A percentile compares a stretch with the other conserved stretches of the same genome.
Conservation (phyloP, 2,113 vertebrate genomes). For the Nyctibius bracteatus region DNA sequence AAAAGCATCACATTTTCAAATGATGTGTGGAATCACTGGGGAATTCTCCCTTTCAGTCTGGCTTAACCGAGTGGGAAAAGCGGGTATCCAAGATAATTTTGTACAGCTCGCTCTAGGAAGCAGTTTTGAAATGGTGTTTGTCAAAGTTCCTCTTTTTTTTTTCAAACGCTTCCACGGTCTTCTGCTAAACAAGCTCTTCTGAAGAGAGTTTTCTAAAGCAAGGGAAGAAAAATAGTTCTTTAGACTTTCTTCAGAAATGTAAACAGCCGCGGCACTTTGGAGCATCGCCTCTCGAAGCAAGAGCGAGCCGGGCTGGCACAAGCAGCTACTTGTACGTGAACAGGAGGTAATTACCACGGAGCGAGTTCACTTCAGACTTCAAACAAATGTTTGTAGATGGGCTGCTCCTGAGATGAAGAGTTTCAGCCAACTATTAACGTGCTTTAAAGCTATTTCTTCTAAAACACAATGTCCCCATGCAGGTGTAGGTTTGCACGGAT, state of each 20-base stretch:
- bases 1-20: not conserved
- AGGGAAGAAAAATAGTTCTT: not conserved
- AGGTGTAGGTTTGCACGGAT: not conserved
- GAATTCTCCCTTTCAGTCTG: not conserved
- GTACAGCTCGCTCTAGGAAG: not conserved
- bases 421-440: not conserved
- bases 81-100: not conserved
- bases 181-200: not conserved
- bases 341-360: not conserved
- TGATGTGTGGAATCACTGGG: not conserved
- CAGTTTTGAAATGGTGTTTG: not conserved
- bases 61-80: not conserved
- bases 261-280: not conserved
- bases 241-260: not conserved
- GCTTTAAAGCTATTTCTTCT: not conserved
- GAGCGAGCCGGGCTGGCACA: not conserved
- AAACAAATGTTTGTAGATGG: not conserved
- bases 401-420: not conserved
- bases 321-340: not conserved
- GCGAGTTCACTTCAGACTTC: constrained; percentile 16
- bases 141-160: not conserved
- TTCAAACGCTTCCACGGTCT: not conserved
- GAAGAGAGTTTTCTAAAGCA: not conserved
- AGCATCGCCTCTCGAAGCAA: not conserved
- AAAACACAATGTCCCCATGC: not conserved